phyloP scores from a whole-genome alignment of 2,797 vertebrate species.

The Syngnathus rostellatus region DNA sequence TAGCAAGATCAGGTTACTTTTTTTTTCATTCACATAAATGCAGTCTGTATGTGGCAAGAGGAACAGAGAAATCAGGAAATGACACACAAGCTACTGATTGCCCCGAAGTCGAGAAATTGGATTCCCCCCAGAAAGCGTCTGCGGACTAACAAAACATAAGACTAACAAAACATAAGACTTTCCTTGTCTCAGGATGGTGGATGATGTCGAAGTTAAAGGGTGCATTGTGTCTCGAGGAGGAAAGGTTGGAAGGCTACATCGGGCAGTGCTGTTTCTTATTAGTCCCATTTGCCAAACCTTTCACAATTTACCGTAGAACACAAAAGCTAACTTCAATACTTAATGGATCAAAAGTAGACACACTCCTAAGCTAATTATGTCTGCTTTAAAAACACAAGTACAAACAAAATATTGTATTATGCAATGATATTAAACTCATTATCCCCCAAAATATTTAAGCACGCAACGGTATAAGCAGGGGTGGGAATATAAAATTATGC shows the following conservation, averaged over 20 bases:
- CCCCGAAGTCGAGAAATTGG: constrained; percentile 38
- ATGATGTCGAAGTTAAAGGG: constrained; percentile 31
- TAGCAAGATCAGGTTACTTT: constrained; percentile 29
- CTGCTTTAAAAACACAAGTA: constrained; percentile 11
- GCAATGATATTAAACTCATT: constrained; percentile 11
- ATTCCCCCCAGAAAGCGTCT: constrained; percentile 38
- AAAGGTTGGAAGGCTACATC: constrained; percentile 22
- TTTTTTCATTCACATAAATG: constrained; percentile 51
- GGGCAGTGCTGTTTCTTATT: constrained; percentile 20
- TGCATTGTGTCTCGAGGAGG: constrained; percentile 20
- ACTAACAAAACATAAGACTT: constrained; percentile 34
- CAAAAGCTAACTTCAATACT: constrained; percentile 58
- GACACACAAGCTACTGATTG: constrained; percentile 53
- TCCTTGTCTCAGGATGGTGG: constrained; percentile 24
- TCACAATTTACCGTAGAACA: constrained; percentile 30
- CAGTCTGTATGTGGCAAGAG: constrained; percentile 43
- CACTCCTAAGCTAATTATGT: constrained; percentile 4
- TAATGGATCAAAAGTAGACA: constrained; percentile 29
- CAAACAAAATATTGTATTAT: constrained; percentile 22
- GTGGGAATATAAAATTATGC: constrained; percentile 44
- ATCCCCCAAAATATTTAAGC: constrained; percentile 15
- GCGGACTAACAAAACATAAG: constrained; percentile 34
- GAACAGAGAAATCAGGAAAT: constrained; percentile 57
- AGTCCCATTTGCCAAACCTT: constrained; percentile 35
- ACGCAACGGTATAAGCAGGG: constrained; percentile 21